A percentile compares a stretch with the other conserved stretches of the same genome.
Conservation (phyloP, 2,888 invertebrate species). For the Agrochola macilenta region DNA sequence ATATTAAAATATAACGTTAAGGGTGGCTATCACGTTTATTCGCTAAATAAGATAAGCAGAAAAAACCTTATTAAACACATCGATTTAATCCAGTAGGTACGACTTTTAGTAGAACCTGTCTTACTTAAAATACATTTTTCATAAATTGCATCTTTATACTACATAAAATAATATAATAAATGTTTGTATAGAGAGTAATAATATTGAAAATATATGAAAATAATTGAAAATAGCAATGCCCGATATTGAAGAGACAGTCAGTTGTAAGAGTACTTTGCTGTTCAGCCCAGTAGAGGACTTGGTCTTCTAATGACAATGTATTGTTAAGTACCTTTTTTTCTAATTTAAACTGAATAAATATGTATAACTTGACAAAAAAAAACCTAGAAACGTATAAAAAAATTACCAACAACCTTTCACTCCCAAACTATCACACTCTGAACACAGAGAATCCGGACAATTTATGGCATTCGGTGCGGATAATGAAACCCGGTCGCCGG, state of each 20-base stretch:
- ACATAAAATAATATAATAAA: too few species aligned
- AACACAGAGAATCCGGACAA: constrained; percentile 68
- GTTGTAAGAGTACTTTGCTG: neutral
- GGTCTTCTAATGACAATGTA: too few species aligned
- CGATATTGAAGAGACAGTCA: too few species aligned
- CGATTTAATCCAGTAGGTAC: neutral
- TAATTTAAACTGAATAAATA: neutral
- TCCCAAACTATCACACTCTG: constrained; percentile 57
- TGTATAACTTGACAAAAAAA: neutral
- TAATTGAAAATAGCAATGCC: neutral
- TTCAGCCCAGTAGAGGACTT: neutral
- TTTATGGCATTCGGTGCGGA: constrained; percentile 79
- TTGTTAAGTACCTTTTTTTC: too few species aligned
- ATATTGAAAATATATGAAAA: neutral
- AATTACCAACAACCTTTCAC: constrained; percentile 29
- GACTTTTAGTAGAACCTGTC: neutral
- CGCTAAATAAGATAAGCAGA: neutral
- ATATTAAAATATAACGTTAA: neutral
- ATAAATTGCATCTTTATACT: too few species aligned
- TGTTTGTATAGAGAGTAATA: too few species aligned
- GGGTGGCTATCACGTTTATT: too few species aligned
- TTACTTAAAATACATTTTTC: neutral
- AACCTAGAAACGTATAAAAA: neutral
- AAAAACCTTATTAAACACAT: neutral
- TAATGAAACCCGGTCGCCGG: constrained; percentile 81